Base-by-base conservation (phyloP, 2,797 vertebrate species). In the Micrastur ruficollis region DNA sequence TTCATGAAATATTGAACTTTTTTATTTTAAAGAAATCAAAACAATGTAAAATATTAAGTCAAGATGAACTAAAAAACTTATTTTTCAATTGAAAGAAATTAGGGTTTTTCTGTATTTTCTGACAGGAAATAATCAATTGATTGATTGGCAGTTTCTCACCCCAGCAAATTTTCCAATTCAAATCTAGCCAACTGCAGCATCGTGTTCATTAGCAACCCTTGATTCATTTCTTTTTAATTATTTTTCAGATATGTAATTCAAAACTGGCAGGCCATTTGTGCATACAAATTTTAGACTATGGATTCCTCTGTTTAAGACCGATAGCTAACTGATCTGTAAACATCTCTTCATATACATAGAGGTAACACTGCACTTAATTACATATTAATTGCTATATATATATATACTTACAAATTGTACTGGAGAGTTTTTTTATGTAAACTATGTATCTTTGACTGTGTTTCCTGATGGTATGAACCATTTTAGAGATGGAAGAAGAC, bases 1-100 rank as follows among this genome's bases (percentile, higher is more conserved):
- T 92, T 83, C 38, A 75, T 62, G 32, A 56, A 22, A 72, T 16
- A 61, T 3, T 61, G 26, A 91, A 78, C 9, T n/a, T 42, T 86
- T 89, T 75, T 78, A 74, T 86, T 94, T 86, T 55, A 65, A 89
- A 68, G 66, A 65, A 93, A 89, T 56, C 13, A 72, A 93, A 90
- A 78, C 7, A 34, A 15, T 18, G 5, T 66, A 68, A 93, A 93
- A 93, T 29, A 70, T 62, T 73, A 81, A 71, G 44, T 53, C 61
- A 86, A 62, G 40, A 73, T 11, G 6, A 91, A 61, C 13, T 34
- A 47, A 65, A 78, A 55, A 82, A 66, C 12, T 46, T 72, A 46
- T 63, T 74, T 84, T 75, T 79, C 36, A 40, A 7, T 31, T 71
- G 36, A 90, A 94, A 83, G 3, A 73, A 71, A 72, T 42, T 16